Evolutionary conservation across 2,888 invertebrate genomes (phyloP), one percentile per base, ranked within the genome.

Genomic region (Lapara coniferarum): DNA sequence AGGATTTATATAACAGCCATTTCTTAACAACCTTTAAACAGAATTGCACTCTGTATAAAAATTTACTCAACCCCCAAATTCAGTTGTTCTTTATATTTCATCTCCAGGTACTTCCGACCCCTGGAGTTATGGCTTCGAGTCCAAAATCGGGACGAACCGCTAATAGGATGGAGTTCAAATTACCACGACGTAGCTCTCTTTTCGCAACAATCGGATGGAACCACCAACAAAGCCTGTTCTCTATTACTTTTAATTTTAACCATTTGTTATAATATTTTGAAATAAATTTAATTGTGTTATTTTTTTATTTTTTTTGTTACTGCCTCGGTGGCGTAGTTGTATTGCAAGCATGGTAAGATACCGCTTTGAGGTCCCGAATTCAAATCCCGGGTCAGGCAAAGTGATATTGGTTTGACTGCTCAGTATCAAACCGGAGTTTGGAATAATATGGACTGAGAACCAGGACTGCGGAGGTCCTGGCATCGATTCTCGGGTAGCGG

Each of bases 161-260:
- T 96, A 0, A 95, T 97, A 16, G 97, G 97, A 0, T 98, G 97
- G 97, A 96, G 94, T 73, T 95, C 95, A 0, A 95, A 93, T 81
- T 94, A 94, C 73, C 95, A 96, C 70, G 96, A 97, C 79, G 94
- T 95, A 56, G 95, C 95, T 58, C 84, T 95, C 14, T 96, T 95
- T 77, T 83, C 92, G 0, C 87, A 89, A 0, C 87, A 87, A 52
- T 56, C 69, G 10, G 66, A 66, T 19, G 46, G 69, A 37, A 10
- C 69, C 49, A 5, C 49, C 44, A 10, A 25, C n/a, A 49, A 30
- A 30, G 16, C 19, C 19, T 63, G 51, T 10, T 66, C 66, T 37
- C 14, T 66, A 37, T 13, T 66, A 37, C 51, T 69, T 7, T 19
- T 63, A 30, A 10, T 63, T 14, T 56, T 59, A n/a, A 16, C 59